Base-by-base conservation (phyloP, 2,888 invertebrate genomes). In the Phaedon cochleariae region DNA sequence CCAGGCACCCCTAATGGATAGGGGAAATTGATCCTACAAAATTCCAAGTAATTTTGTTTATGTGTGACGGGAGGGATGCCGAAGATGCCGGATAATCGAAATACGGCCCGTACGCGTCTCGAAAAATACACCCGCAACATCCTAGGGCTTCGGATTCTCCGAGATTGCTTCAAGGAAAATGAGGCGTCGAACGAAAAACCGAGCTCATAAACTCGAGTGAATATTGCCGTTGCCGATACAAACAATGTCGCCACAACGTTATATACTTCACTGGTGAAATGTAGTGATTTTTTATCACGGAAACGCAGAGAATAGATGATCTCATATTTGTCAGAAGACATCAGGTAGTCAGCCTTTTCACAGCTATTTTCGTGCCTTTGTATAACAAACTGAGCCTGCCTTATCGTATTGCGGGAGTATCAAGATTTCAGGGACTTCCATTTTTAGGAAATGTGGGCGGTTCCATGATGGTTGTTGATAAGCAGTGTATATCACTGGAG, bases 31-130 rank as follows among this genome's bases (percentile, higher is more conserved):
- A 70, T 70, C 70, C 70, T 68, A 81, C 81, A 80, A 81, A 81
- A 81, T 81, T 81, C 80, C 80, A 73, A 74, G 80, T 79, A 81
- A 81, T 81, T 81, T 80, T 77, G 79, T 79, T 71, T 71, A 71
- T 71, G 71, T 71, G 71, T 67, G 65, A 62, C 67, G 65, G 64
- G 64, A 64, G 75, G 74, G 75, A 74, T 73, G 75, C 77, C 74
- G 73, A 69, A 74, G 74, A 72, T 73, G 73, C 60, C 69, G 69
- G 71, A 69, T 69, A 69, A 69, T 67, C 69, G 69, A 69, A 69
- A 69, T 69, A 69, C 67, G 69, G 69, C 69, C 71, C 67, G 59
- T 64, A 67, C 68, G 70, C 66, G 71, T 68, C 68, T 60, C 54
- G 37, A 45, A 20, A 29, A 41, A 52, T 45, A 45, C 45, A 31